Conservation (phyloP, 2,888 invertebrate genomes). For the Volucella zonaria region DNA sequence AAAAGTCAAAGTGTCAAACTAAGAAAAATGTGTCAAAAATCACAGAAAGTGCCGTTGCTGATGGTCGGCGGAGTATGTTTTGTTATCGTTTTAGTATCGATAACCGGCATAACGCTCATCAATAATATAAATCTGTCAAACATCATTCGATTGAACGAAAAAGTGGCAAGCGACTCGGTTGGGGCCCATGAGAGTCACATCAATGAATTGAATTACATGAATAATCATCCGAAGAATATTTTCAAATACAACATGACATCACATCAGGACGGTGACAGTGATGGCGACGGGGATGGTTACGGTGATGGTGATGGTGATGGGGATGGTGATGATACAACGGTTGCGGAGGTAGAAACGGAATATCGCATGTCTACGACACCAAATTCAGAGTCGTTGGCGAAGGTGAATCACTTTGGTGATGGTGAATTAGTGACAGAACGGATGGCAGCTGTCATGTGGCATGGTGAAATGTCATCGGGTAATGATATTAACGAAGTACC, state of each 20-base stretch:
- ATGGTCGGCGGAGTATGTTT: slow-evolving; percentile 82
- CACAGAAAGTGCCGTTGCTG: slow-evolving; percentile 80
- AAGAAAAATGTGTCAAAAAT: slow-evolving; percentile 80
- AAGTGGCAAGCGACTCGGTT: slow-evolving; percentile 81
- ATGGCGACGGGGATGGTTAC: no score
- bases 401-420: neutral
- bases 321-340: slow-evolving; percentile 60
- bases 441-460: slow-evolving; percentile 63
- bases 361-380: slow-evolving; percentile 25
- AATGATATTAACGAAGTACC: slow-evolving; percentile 32
- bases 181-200: slow-evolving; percentile 79
- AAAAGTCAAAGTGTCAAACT: no score
- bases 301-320: slow-evolving; percentile 32
- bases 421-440: slow-evolving; percentile 50
- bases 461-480: slow-evolving; percentile 29
- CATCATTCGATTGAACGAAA: slow-evolving; percentile 81
- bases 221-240: slow-evolving; percentile 81
- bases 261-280: slow-evolving; percentile 38
- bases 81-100: slow-evolving; percentile 83
- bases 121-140: slow-evolving; percentile 81
- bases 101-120: slow-evolving; percentile 84
- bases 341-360: slow-evolving; percentile 74
- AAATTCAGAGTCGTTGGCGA: neutral
- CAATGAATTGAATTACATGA: slow-evolving; percentile 79
- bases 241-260: slow-evolving; percentile 75